Conservation (phyloP, 2,113 vertebrate genomes). For the Paramormyrops kingsleyae region DNA sequence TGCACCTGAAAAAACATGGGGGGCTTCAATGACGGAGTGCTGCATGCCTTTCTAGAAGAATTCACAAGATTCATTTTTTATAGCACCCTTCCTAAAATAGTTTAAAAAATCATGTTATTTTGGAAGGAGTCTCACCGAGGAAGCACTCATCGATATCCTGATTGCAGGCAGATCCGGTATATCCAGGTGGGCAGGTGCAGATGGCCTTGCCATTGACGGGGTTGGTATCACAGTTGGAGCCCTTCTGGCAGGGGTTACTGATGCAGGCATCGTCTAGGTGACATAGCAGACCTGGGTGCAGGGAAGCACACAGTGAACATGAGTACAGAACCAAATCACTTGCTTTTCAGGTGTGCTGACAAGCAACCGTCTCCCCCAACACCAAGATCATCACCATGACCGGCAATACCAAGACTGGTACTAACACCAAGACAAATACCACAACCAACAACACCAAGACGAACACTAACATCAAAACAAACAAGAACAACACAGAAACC, state of each 20-base stretch:
- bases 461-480: background rate
- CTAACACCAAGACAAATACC: background rate
- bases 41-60: background rate
- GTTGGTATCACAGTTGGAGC: conserved; percentile 95
- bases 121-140: conserved; percentile 61
- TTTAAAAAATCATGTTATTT: background rate
- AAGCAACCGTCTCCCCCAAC: background rate
- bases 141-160: conserved; percentile 89
- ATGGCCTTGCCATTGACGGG: conserved; percentile 94
- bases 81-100: background rate
- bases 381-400: background rate
- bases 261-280: conserved; percentile 92
- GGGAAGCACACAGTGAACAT: background rate
- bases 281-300: conserved; percentile 76
- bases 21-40: background rate
- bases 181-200: conserved; percentile 89
- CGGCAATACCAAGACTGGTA: background rate
- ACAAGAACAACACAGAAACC: background rate
- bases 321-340: background rate
- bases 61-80: background rate
- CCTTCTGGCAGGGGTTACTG: conserved; percentile 94
- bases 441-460: background rate
- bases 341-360: background rate
- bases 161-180: conserved; percentile 87
- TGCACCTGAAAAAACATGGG: conserved; percentile 63